Conservation (phyloP, 2,797 vertebrate species). For the Eulemur mongoz region DNA sequence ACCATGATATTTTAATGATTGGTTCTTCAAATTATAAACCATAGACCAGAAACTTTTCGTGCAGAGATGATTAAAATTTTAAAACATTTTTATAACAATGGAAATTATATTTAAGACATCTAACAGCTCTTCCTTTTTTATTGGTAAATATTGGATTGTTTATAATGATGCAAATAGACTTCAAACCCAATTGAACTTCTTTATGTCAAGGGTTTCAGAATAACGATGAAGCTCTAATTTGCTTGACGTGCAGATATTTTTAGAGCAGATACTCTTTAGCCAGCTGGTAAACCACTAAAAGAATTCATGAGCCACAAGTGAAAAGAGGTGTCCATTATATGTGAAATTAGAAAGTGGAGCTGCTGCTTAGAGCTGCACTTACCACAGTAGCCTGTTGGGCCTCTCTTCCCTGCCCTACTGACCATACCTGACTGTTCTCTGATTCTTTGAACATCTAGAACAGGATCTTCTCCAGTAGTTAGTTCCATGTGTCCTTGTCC, state of each 20-base stretch:
- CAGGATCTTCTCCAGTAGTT: neutral
- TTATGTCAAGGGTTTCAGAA: neutral
- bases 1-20: neutral
- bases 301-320: neutral
- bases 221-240: neutral
- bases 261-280: neutral
- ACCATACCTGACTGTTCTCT: neutral
- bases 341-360: neutral
- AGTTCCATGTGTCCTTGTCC: neutral
- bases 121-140: neutral
- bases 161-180: slow-evolving; percentile 3
- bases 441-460: neutral
- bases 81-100: neutral
- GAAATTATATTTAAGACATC: neutral
- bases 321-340: neutral
- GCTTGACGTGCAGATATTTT: neutral
- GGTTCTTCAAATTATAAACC: slow-evolving; percentile 26
- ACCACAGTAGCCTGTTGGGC: neutral
- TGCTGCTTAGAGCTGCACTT: neutral
- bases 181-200: slow-evolving; percentile 1
- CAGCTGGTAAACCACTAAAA: neutral
- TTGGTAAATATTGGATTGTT: neutral
- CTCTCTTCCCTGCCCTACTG: neutral
- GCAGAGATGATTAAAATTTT: neutral
- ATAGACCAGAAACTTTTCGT: neutral